Percentiles rank a stretch among this genome's conserved stretches.
These are phyloP conservation scores for Sebastes oblongus DNA, from an alignment of 2,797 vertebrate genomes.

Conservation along the genomic window DNA sequence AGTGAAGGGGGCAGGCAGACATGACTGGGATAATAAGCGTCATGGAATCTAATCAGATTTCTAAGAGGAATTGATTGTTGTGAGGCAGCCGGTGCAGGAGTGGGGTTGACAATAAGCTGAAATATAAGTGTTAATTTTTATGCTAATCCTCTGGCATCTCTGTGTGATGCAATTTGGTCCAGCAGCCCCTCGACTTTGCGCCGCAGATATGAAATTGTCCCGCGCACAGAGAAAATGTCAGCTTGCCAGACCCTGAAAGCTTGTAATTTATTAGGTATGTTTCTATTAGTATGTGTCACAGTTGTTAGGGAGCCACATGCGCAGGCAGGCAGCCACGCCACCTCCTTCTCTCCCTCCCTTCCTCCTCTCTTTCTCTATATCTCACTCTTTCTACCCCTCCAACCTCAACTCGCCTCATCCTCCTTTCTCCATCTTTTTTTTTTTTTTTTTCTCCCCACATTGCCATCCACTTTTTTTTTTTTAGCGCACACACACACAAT, in stretches of 20 bases:
- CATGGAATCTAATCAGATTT: constrained; percentile 99
- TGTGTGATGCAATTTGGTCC: constrained; percentile 98
- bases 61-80: constrained; percentile 99
- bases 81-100: constrained; percentile 93
- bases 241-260: constrained; percentile 99
- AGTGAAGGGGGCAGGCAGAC: constrained; percentile 91
- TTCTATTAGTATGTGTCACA: constrained; percentile 99
- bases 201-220: constrained; percentile 99
- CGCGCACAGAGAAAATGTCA: constrained; percentile 97
- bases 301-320: constrained; percentile 94
- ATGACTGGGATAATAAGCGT: constrained; percentile 99
- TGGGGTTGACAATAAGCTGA: constrained; percentile 99
- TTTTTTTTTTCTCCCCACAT: not conserved
- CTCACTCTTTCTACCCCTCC: constrained; percentile 34
- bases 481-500: constrained; percentile 22
- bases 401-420: constrained; percentile 21
- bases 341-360: constrained; percentile 44
- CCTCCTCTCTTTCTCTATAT: constrained; percentile 28
- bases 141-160: constrained; percentile 98
- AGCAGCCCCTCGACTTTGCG: constrained; percentile 79
- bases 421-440: constrained; percentile 16
- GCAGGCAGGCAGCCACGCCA: constrained; percentile 60
- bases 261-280: constrained; percentile 99
- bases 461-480: constrained; percentile 39
- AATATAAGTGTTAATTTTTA: constrained; percentile 99